Evolutionary conservation across 2,888 invertebrate genomes (phyloP).

Genomic region (Tenthredo distinguenda): DNA sequence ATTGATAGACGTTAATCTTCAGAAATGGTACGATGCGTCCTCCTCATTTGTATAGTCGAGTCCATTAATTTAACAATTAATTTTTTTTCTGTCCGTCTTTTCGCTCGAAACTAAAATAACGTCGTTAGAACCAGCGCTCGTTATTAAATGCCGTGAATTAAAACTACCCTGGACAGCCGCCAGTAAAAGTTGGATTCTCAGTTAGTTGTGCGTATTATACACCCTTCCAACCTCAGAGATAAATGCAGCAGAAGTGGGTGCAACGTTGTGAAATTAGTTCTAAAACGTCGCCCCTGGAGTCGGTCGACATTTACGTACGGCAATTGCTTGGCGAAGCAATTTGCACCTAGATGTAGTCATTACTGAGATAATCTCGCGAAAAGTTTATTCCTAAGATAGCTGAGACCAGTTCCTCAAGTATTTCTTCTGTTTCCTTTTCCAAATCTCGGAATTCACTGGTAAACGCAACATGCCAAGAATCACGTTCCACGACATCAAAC

Average conservation of each 20-base stretch:
- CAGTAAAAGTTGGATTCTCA: conserved; percentile 57
- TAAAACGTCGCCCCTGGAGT: conserved; percentile 50
- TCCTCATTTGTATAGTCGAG: background rate
- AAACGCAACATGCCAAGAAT: background rate
- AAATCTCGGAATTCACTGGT: background rate
- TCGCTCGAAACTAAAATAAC: background rate
- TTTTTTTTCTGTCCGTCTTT: background rate
- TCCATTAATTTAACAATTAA: background rate
- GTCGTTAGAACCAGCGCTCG: conserved; percentile 9
- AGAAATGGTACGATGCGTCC: background rate
- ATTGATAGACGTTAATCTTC: background rate
- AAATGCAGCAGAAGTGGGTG: conserved; percentile 16
- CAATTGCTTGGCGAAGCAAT: conserved; percentile 44
- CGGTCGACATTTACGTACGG: conserved; percentile 33
- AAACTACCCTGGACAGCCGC: conserved; percentile 70
- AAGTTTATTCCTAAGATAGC: conserved; percentile 10
- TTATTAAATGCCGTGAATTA: conserved; percentile 65
- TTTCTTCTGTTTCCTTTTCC: background rate
- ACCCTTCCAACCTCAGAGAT: conserved; percentile 18
- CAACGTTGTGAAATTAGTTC: conserved; percentile 64
- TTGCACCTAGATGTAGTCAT: conserved; percentile 34
- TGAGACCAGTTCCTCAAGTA: background rate
- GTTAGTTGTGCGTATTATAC: conserved; percentile 32
- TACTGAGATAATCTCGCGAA: conserved; percentile 3
- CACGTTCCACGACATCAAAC: background rate